Base-by-base conservation (phyloP, 2,797 vertebrate genomes). In the Geotrypetes seraphini region DNA sequence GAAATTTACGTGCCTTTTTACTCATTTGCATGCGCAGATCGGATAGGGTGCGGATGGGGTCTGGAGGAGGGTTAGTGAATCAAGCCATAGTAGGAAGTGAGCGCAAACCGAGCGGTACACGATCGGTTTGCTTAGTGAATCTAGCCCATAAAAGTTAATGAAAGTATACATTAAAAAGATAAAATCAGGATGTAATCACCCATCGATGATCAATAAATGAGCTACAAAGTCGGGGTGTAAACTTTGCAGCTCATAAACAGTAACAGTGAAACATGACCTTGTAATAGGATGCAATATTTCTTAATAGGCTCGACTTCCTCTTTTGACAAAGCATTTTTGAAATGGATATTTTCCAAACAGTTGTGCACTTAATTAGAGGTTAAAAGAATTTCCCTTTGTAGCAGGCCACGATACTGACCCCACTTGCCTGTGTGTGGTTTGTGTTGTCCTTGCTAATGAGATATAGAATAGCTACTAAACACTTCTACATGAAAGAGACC, bases 401-500 rank as follows among this genome's bases (percentile, higher is more conserved):
- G 39, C 25, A 12, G 33, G 42, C 27, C 44, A 49, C 43, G 33
- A 25, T 46, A 60, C 37, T 45, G 47, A 62, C 57, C 22, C 39
- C 32, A 45, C 43, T 35, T 65, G 57, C 42, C 55, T 50, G 48
- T 69, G 47, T 53, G 68, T 53, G 62, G 61, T 50, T 68, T 57
- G 50, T 60, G 62, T 56, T 57, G 43, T 66, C 72, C 59, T 60
- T 66, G 47, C 33, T 91, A 91, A 92, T 91, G 80, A 90, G 85
- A 80, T 79, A 75, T 50, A 81, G 68, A 81, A 81, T 82, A 87
- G 78, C 69, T 84, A 78, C 72, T 54, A 69, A 83, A 78, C 77
- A 85, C 47, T 63, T 83, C 65, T 66, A 74, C 81, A 72, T 78
- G 79, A 69, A 83, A 83, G 77, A 67, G 73, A 74, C 71, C 77